Evolutionary conservation across 2,797 vertebrate species (phyloP), one percentile per base, ranked within the genome.

Genomic region (Sebastes hubbsi): DNA sequence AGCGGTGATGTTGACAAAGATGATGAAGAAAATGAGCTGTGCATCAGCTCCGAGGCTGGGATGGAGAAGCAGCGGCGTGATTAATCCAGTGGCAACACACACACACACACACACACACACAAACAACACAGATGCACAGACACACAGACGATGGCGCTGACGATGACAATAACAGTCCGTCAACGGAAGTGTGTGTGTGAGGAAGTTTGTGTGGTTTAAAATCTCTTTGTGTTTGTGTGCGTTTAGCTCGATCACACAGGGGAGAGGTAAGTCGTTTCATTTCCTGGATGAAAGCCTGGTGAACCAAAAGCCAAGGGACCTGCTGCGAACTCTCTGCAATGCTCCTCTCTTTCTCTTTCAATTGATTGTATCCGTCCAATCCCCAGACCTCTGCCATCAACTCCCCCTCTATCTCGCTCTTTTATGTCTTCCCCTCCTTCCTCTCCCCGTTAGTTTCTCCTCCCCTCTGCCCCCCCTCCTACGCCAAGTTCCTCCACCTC

Each of bases 201-300:
- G 65, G 29, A 20, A 25, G 38, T 55, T 25, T 67, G 22, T 55
- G 34, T 64, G 62, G 22, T 27, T 58, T 27, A 7, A 27, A 14
- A 8, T 58, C 18, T 67, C 3, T n/a, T 5, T 16, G 65, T 66
- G 58, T 36, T 73, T n/a, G 60, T 62, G 69, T 36, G 52, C 13
- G 38, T 78, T 34, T 46, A 71, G 66, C 5, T 4, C 2, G 13
- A 62, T 70, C 62, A 68, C 83, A 85, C 65, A 24, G 49, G 75
- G 68, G 82, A 87, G 72, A 77, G 55, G 78, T 65, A 78, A 84
- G 87, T 80, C 22, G 34, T 77, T 87, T 89, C 62, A 90, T 91
- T 87, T 93, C 83, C 90, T 91, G 87, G 84, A 90, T 80, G 75
- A 89, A 89, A 89, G 86, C 76, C 58, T 29, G 70, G n/a, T 62